Percentiles rank a stretch among this genome's conserved stretches.
Conservation (phyloP, 2,797 vertebrate species). For the Florisuga fusca region DNA sequence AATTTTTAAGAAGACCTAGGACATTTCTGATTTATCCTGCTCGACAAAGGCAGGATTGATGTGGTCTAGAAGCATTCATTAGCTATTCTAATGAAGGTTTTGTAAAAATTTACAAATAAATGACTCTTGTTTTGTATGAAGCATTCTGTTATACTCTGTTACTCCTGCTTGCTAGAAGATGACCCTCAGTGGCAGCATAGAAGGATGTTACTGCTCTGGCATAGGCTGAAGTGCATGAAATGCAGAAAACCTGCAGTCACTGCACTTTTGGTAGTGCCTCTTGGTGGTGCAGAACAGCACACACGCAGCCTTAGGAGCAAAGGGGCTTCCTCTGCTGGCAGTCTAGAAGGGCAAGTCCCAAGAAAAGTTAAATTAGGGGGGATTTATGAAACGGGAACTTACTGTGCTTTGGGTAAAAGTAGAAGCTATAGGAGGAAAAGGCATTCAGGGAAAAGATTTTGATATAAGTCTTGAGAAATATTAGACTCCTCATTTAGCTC, state of each 20-base stretch:
- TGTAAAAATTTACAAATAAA: constrained; percentile 11
- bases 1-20: not conserved
- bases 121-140: not conserved
- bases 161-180: not conserved
- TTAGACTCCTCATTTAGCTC: not conserved
- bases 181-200: not conserved
- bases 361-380: not conserved
- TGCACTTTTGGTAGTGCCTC: not conserved
- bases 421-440: not conserved
- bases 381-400: not conserved
- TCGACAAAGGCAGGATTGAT: not conserved
- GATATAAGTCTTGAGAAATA: not conserved
- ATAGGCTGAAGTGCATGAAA: constrained; percentile 3
- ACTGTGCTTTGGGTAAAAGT: not conserved
- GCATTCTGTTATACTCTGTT: not conserved
- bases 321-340: not conserved
- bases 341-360: not conserved
- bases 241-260: constrained; percentile 22
- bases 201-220: constrained; percentile 13
- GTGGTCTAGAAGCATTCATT: constrained; percentile 29
- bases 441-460: not conserved
- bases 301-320: not conserved
- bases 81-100: constrained; percentile 47
- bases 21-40: not conserved
- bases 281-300: constrained; percentile 5